A percentile compares a stretch with the other conserved stretches of the same genome.
These are phyloP conservation scores for Gallinago undulata DNA, from an alignment of 2,113 vertebrate species.

Conservation along the genomic window DNA sequence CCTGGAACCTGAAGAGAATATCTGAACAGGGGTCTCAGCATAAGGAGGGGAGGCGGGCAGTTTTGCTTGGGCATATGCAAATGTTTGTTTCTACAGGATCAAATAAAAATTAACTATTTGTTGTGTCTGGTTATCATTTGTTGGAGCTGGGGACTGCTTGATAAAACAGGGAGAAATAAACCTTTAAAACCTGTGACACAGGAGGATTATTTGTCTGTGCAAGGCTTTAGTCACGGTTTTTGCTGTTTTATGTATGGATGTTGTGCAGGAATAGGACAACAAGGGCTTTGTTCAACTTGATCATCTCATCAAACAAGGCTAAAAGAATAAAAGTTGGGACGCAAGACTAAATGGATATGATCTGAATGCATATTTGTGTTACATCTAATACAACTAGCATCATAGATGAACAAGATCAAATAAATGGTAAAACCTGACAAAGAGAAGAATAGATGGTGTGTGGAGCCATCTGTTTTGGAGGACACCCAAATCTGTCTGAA, in stretches of 20 bases:
- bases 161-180: neutral
- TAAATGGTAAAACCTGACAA: slow-evolving; percentile 93
- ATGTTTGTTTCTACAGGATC: slow-evolving; percentile 36
- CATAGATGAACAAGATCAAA: slow-evolving; percentile 91
- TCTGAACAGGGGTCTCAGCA: slow-evolving; percentile 50
- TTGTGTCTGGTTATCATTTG: slow-evolving; percentile 32
- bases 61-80: slow-evolving; percentile 53
- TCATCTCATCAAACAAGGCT: slow-evolving; percentile 75
- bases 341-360: slow-evolving; percentile 80
- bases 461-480: slow-evolving; percentile 99
- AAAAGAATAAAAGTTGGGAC: slow-evolving; percentile 79
- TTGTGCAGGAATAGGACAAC: slow-evolving; percentile 65
- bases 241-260: slow-evolving; percentile 48
- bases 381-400: slow-evolving; percentile 85
- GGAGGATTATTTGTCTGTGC: slow-evolving; percentile 28
- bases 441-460: slow-evolving; percentile 98
- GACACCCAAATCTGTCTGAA: slow-evolving; percentile 93
- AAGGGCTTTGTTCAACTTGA: slow-evolving; percentile 79
- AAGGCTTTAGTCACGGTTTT: slow-evolving; percentile 48
- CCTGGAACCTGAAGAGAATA: slow-evolving; percentile 65
- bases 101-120: slow-evolving; percentile 63
- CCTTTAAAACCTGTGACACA: slow-evolving; percentile 26
- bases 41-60: slow-evolving; percentile 33
- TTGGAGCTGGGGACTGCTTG: neutral
- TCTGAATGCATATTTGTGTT: slow-evolving; percentile 85